Conservation (phyloP, 2,797 vertebrate species). For the Artibeus jamaicensis region DNA sequence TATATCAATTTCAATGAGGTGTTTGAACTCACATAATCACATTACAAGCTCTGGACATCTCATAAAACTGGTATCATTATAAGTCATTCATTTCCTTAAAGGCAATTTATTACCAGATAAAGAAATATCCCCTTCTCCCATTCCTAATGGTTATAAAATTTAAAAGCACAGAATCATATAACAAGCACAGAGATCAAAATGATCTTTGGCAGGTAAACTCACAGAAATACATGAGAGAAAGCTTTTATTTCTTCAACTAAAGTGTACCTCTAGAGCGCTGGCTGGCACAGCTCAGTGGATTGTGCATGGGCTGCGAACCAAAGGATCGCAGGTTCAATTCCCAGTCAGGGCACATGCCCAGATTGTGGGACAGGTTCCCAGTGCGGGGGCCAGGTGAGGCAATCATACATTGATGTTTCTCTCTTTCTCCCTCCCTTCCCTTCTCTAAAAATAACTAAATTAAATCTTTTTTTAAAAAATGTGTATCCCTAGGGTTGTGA, state of each 20-base stretch:
- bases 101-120: constrained; percentile 21
- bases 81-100: neutral
- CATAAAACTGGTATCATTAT: neutral
- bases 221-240: neutral
- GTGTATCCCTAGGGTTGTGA: neutral
- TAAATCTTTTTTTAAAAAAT: too few species aligned
- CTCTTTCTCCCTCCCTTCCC: too few species aligned
- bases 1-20: neutral
- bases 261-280: neutral
- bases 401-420: too few species aligned
- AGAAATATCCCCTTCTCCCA: neutral
- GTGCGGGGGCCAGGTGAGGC: too few species aligned
- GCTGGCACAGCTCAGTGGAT: too few species aligned
- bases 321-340: too few species aligned
- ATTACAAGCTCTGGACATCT: neutral
- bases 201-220: neutral
- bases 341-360: too few species aligned
- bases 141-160: constrained; percentile 14
- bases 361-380: too few species aligned
- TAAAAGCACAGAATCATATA: neutral
- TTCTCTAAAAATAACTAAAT: too few species aligned
- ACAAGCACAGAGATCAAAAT: constrained; percentile 35
- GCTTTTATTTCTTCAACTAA: neutral
- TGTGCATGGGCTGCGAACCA: too few species aligned
- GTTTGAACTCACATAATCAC: neutral